phyloP scores from a whole-genome alignment of 2,113 vertebrate species.

The Sisor rabdophorus region DNA sequence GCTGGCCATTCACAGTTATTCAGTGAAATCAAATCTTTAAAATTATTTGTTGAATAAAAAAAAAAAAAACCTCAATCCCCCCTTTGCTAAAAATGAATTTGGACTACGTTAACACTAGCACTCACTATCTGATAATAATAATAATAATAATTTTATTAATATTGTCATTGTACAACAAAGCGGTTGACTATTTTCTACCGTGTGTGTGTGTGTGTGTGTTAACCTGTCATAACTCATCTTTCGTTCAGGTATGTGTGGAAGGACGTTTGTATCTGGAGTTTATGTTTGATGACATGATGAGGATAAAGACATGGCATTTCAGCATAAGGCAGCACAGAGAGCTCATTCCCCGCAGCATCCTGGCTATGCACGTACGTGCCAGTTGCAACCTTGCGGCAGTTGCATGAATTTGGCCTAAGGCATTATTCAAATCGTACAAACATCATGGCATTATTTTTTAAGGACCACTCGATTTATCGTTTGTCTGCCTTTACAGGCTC shows the following conservation, averaged over 20 bases:
- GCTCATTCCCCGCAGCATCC: conserved; percentile 95
- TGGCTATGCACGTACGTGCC: conserved; percentile 88
- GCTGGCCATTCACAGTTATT: too few relatives aligned
- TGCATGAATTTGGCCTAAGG: neutral
- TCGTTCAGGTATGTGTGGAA: conserved; percentile 93
- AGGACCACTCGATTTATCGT: neutral
- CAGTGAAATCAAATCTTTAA: too few relatives aligned
- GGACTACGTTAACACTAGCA: too few relatives aligned
- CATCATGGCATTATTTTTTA: conserved; percentile 1
- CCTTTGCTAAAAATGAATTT: too few relatives aligned
- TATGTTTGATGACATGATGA: conserved; percentile 99
- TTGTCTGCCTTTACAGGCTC: conserved; percentile 59
- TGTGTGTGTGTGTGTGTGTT: too few relatives aligned
- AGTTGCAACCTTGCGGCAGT: conserved; percentile 53
- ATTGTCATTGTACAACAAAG: too few relatives aligned
- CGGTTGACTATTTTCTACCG: too few relatives aligned
- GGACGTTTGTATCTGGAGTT: conserved; percentile 96
- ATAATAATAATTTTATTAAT: too few relatives aligned
- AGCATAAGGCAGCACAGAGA: conserved; percentile 98
- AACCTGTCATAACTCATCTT: neutral
- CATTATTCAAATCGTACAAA: neutral
- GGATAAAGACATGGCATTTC: conserved; percentile 99
- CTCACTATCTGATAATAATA: too few relatives aligned
- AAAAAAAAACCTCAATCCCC: too few relatives aligned
- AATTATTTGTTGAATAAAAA: too few relatives aligned